Conservation (phyloP, 2,113 vertebrate genomes). For the Crotophaga sulcirostris region DNA sequence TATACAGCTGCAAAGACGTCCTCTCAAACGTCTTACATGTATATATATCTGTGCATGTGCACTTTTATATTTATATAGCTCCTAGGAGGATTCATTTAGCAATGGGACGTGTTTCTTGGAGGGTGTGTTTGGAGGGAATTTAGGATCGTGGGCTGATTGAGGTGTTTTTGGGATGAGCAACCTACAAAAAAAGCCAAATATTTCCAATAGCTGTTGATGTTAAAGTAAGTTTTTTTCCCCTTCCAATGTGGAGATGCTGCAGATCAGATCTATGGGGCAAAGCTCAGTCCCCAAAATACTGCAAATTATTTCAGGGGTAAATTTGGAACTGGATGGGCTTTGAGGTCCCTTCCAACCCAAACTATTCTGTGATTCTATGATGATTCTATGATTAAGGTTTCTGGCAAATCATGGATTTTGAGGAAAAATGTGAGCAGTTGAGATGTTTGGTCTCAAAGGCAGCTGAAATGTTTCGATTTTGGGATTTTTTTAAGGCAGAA, state of each 20-base stretch:
- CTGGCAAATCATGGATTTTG: not conserved
- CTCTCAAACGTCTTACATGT: constrained; percentile 37
- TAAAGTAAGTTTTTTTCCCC: not conserved
- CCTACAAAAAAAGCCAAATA: not conserved
- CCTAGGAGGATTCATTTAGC: constrained; percentile 65
- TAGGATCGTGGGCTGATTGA: not conserved
- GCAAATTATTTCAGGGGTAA: not conserved
- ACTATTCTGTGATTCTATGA: too few species aligned
- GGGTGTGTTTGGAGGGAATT: not conserved
- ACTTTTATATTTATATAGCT: constrained; percentile 55
- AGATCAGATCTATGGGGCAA: fast-evolving
- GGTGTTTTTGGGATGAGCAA: not conserved
- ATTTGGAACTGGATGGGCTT: too few species aligned
- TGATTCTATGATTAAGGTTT: not conserved
- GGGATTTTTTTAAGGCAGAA: not conserved
- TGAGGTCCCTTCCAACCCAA: too few species aligned
- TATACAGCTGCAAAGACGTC: constrained; percentile 10
- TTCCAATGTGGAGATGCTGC: not conserved
- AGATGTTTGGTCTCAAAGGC: not conserved
- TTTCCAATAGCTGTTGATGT: not conserved
- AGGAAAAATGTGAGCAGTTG: not conserved
- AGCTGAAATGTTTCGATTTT: not conserved
- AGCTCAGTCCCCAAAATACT: not conserved
- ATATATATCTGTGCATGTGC: not conserved
- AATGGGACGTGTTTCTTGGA: constrained; percentile 22